Percentiles rank a stretch among this genome's conserved stretches.
phyloP scores from a whole-genome alignment of 1,140 invertebrate species.

The Carposina sasakii region DNA sequence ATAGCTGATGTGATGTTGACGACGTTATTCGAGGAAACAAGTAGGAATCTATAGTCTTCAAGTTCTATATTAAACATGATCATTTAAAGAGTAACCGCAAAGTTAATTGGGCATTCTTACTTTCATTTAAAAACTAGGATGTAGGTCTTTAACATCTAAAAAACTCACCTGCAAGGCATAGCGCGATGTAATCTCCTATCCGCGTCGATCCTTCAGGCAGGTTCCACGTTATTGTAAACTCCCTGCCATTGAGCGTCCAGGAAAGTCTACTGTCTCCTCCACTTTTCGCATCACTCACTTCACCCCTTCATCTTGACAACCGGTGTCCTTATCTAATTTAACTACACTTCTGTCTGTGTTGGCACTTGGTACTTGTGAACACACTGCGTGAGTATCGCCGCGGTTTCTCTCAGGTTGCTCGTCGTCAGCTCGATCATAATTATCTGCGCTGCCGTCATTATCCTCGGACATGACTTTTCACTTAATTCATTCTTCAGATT shows the following conservation, averaged over 20 bases:
- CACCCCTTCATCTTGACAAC: constrained; percentile 29
- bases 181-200: constrained; percentile 48
- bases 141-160: too few species aligned
- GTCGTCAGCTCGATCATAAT: constrained; percentile 28
- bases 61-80: too few species aligned
- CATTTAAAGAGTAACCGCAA: too few species aligned
- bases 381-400: constrained; percentile 19
- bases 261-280: constrained; percentile 19
- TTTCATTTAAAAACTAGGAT: too few species aligned
- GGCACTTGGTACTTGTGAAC: constrained; percentile 32
- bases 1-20: too few species aligned
- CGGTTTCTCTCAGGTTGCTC: constrained; percentile 16
- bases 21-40: too few species aligned
- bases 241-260: constrained; percentile 39
- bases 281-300: constrained; percentile 25
- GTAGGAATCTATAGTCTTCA: too few species aligned
- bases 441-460: constrained; percentile 33
- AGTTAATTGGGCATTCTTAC: too few species aligned
- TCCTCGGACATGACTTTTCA: constrained; percentile 61
- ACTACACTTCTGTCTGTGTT: constrained; percentile 35
- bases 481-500: not conserved
- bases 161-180: constrained; percentile 54
- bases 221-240: constrained; percentile 43
- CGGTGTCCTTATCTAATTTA: constrained; percentile 27
- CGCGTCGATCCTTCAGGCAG: constrained; percentile 39